Conservation (phyloP, 2,113 vertebrate species). For the Cheirogaleus medius region DNA sequence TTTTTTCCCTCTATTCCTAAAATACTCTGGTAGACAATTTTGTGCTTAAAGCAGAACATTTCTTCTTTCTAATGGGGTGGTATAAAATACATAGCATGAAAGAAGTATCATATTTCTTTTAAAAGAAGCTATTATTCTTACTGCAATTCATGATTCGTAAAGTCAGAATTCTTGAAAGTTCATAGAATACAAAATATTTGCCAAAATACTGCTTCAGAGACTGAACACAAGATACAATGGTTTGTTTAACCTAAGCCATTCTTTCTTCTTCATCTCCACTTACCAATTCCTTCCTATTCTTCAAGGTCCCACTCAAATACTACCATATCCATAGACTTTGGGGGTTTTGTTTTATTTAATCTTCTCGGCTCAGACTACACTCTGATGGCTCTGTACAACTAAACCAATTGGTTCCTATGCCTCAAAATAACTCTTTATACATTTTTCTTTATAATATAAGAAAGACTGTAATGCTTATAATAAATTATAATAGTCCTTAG, state of each 20-base stretch:
- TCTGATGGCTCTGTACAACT: neutral
- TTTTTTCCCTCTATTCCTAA: neutral
- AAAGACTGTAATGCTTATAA: neutral
- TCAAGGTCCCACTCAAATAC: neutral
- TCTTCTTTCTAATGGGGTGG: neutral
- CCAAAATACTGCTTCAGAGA: conserved; percentile 27
- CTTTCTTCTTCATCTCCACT: neutral
- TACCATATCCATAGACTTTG: neutral
- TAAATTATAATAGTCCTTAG: neutral
- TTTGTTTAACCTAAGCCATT: neutral
- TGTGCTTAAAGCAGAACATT: neutral
- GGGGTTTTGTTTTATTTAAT: conserved; percentile 1
- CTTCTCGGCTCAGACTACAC: conserved; percentile 16
- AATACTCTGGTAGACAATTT: neutral
- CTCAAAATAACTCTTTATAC: neutral
- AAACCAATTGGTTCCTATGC: neutral
- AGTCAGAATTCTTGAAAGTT: conserved; percentile 30
- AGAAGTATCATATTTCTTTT: neutral
- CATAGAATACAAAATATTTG: conserved; percentile 24
- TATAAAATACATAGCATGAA: neutral
- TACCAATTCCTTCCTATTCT: neutral
- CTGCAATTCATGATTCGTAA: neutral
- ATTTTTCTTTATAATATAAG: conserved; percentile 23
- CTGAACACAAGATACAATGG: neutral
- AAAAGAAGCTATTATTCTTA: conserved; percentile 46